Conservation (phyloP, 1,140 invertebrate genomes). For the silkworm (Bombyx mori) region ASM3026992v2 NC_085125.1:6063501-6064000, state of each 20-base stretch:
- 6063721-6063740: not conserved
- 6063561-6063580: no score
- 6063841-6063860: conserved; percentile 46
- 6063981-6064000: no score
- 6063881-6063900: conserved; percentile 26
- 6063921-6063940: conserved; percentile 2
- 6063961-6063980: not conserved
- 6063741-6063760: not conserved
- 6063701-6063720: no score
- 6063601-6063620: no score
- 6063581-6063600: no score
- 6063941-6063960: not conserved
- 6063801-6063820: conserved; percentile 1
- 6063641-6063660: conserved; percentile 3
- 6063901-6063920: conserved; percentile 14
- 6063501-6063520: no score
- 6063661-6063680: not conserved
- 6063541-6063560: no score
- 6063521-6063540: no score
- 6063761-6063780: conserved; percentile 2
- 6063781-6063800: not conserved
- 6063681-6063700: no score
- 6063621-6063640: not conserved
- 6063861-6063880: conserved; percentile 41
- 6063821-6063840: conserved; percentile 18